Percentiles rank a stretch among this genome's conserved stretches.
These are phyloP conservation scores for Scaptomyza tumidula DNA, from an alignment of 2,888 invertebrate genomes.

Conservation along the genomic window DNA sequence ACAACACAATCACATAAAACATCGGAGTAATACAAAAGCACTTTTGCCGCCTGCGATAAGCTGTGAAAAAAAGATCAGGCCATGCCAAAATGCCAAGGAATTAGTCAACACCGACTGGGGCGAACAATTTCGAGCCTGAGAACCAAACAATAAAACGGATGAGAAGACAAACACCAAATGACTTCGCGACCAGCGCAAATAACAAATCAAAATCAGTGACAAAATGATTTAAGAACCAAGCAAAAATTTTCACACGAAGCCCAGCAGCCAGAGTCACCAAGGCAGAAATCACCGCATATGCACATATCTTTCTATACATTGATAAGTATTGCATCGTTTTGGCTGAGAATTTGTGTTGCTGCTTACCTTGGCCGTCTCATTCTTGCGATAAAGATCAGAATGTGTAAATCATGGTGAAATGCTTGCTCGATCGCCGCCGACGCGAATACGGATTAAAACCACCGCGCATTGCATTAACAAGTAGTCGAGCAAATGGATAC, in stretches of 20 bases:
- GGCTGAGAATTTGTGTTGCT: slow-evolving; percentile 65
- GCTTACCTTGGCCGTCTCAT: slow-evolving; percentile 57
- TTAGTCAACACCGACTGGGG: slow-evolving; percentile 47
- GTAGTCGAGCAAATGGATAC: slow-evolving; percentile 76
- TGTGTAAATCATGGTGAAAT: slow-evolving; percentile 69
- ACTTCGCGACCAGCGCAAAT: slow-evolving; percentile 58
- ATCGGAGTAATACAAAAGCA: slow-evolving; percentile 8
- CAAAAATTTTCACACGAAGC: slow-evolving; percentile 74
- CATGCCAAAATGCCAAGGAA: slow-evolving; percentile 45
- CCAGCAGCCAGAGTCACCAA: slow-evolving; percentile 46
- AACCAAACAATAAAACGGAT: slow-evolving; percentile 63
- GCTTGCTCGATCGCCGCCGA: slow-evolving; percentile 41
- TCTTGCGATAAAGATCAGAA: slow-evolving; percentile 74
- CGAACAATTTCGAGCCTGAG: slow-evolving; percentile 59
- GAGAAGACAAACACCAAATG: slow-evolving; percentile 62
- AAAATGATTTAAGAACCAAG: slow-evolving; percentile 78
- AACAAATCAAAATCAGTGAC: slow-evolving; percentile 77
- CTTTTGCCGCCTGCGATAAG: slow-evolving; percentile 20
- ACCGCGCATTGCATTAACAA: slow-evolving; percentile 71
- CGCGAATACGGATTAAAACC: slow-evolving; percentile 9
- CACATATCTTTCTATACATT: slow-evolving; percentile 3
- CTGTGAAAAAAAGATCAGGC: slow-evolving; percentile 25
- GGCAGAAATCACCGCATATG: slow-evolving; percentile 36
- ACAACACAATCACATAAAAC: background rate
- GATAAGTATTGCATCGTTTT: slow-evolving; percentile 63